Percentiles rank a stretch among this genome's conserved stretches.
Evolutionary conservation across 1,140 invertebrate species (phyloP).

Genomic region (Rhyacophila brunnea): DNA sequence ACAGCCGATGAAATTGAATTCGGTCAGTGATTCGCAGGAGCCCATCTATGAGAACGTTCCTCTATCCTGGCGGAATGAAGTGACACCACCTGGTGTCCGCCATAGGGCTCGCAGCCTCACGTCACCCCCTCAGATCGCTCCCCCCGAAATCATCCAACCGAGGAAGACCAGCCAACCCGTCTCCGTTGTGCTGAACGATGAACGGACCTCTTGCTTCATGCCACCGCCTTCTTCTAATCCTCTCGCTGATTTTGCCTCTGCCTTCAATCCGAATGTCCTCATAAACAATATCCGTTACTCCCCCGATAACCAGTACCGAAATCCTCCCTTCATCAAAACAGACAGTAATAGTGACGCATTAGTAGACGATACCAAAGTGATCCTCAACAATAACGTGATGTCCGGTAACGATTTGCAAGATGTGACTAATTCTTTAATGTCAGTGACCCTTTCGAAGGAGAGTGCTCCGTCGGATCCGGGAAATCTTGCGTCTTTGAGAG

Average conservation of each 20-base stretch:
- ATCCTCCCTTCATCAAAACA: slow-evolving; percentile 49
- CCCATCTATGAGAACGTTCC: slow-evolving; percentile 81
- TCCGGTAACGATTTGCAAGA: slow-evolving; percentile 25
- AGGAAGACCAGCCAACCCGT: slow-evolving; percentile 45
- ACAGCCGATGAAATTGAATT: slow-evolving; percentile 45
- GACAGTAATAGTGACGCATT: slow-evolving; percentile 20
- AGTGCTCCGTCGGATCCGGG: slow-evolving; percentile 12
- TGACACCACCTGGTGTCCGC: slow-evolving; percentile 41
- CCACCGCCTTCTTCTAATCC: slow-evolving; percentile 2
- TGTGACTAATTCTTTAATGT: slow-evolving; percentile 25
- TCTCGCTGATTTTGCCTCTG: slow-evolving; percentile 7
- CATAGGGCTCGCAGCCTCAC: slow-evolving; percentile 66
- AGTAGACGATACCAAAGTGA: slow-evolving; percentile 26
- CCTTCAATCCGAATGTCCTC: slow-evolving; percentile 28
- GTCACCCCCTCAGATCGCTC: slow-evolving; percentile 62
- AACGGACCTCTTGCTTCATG: slow-evolving; percentile 9
- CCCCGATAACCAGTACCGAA: slow-evolving; percentile 48
- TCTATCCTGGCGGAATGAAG: slow-evolving; percentile 58
- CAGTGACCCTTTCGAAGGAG: slow-evolving; percentile 27
- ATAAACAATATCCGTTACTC: slow-evolving; percentile 32
- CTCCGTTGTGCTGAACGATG: slow-evolving; percentile 21
- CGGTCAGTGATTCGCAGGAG: slow-evolving; percentile 55
- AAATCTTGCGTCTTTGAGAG: slow-evolving; percentile 26
- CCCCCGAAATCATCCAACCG: slow-evolving; percentile 43
- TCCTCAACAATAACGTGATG: slow-evolving; percentile 20